Percentiles rank a stretch among this genome's conserved stretches.
Conservation (phyloP, 2,113 vertebrate species). For the Agapornis roseicollis region DNA sequence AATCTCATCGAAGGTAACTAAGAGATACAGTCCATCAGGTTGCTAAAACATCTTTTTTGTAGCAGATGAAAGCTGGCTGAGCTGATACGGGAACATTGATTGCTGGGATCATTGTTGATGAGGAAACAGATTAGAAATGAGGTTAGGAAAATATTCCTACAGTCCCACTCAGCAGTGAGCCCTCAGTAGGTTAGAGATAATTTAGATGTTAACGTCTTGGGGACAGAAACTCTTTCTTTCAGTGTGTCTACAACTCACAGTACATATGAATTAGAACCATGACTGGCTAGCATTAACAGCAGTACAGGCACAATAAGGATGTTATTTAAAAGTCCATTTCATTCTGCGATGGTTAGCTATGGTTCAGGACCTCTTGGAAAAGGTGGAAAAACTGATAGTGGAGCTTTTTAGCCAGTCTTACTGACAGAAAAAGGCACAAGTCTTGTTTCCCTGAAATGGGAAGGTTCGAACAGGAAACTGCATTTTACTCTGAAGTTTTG, state of each 20-base stretch:
- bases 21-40: accelerated
- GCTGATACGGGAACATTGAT: neutral
- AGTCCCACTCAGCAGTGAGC: neutral
- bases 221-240: neutral
- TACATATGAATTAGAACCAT: neutral
- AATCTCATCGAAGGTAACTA: neutral
- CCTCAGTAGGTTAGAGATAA: neutral
- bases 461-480: neutral
- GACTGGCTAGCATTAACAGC: neutral
- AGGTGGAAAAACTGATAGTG: neutral
- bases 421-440: neutral
- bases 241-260: neutral
- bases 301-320: neutral
- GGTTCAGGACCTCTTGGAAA: neutral
- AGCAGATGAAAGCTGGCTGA: neutral
- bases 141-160: neutral
- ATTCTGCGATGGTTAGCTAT: neutral
- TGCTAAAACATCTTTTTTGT: neutral
- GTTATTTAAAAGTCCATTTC: neutral
- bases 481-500: neutral
- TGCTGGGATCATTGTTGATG: neutral
- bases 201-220: neutral
- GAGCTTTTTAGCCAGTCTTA: neutral
- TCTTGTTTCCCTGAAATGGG: neutral
- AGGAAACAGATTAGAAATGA: neutral